A percentile compares a stretch with the other conserved stretches of the same genome.
Conservation (phyloP, 2,797 vertebrate species). For the Paratrypauchen microcephalus region DNA sequence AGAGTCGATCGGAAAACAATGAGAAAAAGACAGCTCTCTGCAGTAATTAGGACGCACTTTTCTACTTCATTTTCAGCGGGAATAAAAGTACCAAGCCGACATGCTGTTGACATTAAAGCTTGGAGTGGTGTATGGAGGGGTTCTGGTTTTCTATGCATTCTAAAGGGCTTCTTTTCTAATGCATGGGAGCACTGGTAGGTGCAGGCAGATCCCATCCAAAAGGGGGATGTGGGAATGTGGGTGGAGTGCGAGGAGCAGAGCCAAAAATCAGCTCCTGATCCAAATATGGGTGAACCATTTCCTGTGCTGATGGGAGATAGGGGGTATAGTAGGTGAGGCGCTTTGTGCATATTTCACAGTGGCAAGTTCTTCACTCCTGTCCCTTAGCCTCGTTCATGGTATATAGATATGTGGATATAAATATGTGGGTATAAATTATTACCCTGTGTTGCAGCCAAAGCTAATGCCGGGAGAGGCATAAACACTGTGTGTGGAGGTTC, state of each 20-base stretch:
- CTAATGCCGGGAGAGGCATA: neutral
- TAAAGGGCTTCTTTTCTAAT: neutral
- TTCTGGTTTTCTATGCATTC: slow-evolving; percentile 5
- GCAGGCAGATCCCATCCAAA: slow-evolving; percentile 4
- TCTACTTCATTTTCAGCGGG: neutral
- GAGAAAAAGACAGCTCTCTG: neutral
- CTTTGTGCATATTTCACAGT: slow-evolving; percentile 24
- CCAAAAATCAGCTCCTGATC: slow-evolving; percentile 22
- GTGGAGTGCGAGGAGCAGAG: slow-evolving; percentile 3
- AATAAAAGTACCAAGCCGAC: neutral
- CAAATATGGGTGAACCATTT: slow-evolving; percentile 40
- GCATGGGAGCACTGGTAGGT: neutral
- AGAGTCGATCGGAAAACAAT: slow-evolving; percentile 5
- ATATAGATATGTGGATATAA: neutral
- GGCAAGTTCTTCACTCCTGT: slow-evolving; percentile 51
- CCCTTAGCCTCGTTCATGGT: neutral
- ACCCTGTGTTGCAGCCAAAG: too few species aligned
- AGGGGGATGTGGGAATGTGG: slow-evolving; percentile 10
- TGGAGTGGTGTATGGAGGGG: neutral
- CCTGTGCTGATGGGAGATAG: slow-evolving; percentile 43
- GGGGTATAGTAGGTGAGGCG: slow-evolving; percentile 34
- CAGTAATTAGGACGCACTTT: slow-evolving; percentile 4
- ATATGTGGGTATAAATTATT: too few species aligned
- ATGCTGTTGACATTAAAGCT: neutral
- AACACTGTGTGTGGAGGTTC: neutral